These are phyloP conservation scores for Hiodon tergisus DNA, from an alignment of 2,113 vertebrate species.

Conservation along the genomic window DNA sequence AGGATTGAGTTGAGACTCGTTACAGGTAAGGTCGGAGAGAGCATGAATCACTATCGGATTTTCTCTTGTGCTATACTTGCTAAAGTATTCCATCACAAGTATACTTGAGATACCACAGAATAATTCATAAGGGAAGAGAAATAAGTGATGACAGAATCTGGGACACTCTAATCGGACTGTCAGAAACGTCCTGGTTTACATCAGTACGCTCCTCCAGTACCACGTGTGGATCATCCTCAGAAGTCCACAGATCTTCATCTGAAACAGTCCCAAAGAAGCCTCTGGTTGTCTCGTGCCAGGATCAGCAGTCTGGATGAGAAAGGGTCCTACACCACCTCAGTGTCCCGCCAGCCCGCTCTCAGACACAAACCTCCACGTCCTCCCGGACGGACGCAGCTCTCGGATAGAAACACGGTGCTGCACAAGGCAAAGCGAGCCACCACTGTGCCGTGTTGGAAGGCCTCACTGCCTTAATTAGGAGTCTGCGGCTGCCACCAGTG, in stretches of 20 bases:
- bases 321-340: no score
- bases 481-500: neutral
- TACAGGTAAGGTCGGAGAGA: neutral
- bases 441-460: conserved; percentile 22
- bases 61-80: neutral
- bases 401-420: conserved; percentile 23
- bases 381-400: neutral
- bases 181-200: conserved; percentile 1
- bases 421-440: conserved; percentile 24
- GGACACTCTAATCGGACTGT: conserved; percentile 12
- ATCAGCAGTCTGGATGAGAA: no score
- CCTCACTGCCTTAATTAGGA: conserved; percentile 20
- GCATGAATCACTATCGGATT: neutral
- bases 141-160: neutral
- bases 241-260: neutral
- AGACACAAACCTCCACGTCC: conserved; percentile 12
- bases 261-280: neutral
- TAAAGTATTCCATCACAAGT: conserved; percentile 2
- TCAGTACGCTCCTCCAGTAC: neutral
- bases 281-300: no score
- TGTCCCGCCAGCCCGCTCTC: neutral
- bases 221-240: neutral
- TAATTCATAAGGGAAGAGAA: conserved; percentile 1
- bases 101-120: neutral
- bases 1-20: no score